Conservation (phyloP, 92 coral and sea anemone genomes). For the Parazoanthus swiftii region DNA sequence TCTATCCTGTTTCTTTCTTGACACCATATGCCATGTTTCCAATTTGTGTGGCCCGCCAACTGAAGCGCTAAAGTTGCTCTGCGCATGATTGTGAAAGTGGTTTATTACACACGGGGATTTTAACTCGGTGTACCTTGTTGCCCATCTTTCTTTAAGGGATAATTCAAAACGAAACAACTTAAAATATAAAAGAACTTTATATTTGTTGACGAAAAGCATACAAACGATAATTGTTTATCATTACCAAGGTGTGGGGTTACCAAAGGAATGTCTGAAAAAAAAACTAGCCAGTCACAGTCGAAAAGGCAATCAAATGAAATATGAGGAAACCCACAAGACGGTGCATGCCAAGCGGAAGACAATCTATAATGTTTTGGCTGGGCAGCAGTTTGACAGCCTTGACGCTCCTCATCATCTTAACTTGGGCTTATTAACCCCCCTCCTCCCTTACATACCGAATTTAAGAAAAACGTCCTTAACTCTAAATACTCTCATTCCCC, state of each 20-base stretch:
- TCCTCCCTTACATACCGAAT: too few species aligned
- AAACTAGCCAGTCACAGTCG: not conserved
- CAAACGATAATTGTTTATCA: not conserved
- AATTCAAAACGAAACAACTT: not conserved
- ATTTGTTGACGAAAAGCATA: not conserved
- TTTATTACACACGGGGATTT: not conserved
- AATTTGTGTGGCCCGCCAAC: too few species aligned
- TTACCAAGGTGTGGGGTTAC: not conserved
- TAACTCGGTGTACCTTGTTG: not conserved
- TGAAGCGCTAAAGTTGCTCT: too few species aligned
- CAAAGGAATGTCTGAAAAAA: slow-evolving; percentile 5
- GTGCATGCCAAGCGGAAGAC: not conserved
- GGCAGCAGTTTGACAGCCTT: too few species aligned
- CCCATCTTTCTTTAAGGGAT: slow-evolving; percentile 2
- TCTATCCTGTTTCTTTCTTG: too few species aligned
- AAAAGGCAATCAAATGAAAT: not conserved
- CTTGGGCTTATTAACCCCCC: too few species aligned
- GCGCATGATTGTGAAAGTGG: too few species aligned
- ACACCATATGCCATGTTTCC: too few species aligned
- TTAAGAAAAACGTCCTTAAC: too few species aligned
- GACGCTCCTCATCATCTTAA: not conserved
- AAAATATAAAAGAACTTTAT: not conserved
- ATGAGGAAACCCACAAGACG: not conserved
- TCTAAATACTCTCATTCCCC: too few species aligned
- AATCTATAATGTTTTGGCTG: not conserved